A percentile compares a stretch with the other conserved stretches of the same genome.
Conservation (phyloP, 1,140 invertebrate genomes). For the Eufriesea mexicana region DNA sequence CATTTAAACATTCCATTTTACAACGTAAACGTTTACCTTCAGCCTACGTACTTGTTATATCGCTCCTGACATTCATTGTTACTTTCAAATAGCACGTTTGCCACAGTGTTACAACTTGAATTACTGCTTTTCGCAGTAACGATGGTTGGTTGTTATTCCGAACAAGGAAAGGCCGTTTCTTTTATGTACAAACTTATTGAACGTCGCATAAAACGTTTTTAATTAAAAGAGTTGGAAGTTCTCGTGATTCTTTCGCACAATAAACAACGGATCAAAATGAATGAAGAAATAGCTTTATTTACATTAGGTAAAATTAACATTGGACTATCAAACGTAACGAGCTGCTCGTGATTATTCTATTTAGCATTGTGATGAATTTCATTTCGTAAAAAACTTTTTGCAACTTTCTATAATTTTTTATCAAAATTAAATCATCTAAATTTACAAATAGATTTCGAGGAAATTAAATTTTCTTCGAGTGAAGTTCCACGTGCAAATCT, state of each 20-base stretch:
- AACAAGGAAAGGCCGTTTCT: no score
- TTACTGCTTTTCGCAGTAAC: neutral
- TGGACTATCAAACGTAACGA: neutral
- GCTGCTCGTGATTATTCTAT: neutral
- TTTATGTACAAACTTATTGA: no score
- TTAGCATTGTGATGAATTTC: neutral
- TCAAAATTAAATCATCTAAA: no score
- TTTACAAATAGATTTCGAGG: no score
- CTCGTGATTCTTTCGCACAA: neutral
- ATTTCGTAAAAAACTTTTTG: neutral
- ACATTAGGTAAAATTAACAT: neutral
- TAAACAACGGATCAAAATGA: neutral
- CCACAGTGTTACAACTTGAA: neutral
- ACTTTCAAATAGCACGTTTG: neutral
- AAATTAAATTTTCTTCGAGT: neutral
- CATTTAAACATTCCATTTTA: neutral
- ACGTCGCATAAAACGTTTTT: no score
- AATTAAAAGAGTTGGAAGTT: no score
- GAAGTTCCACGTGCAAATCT: no score
- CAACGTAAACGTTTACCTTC: neutral
- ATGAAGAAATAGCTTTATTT: neutral
- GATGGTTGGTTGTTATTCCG: no score
- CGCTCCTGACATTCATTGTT: neutral
- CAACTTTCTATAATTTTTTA: neutral
- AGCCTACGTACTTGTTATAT: neutral